Base-by-base conservation (phyloP, 2,888 invertebrate species). In the Microdon myrmicae region DNA sequence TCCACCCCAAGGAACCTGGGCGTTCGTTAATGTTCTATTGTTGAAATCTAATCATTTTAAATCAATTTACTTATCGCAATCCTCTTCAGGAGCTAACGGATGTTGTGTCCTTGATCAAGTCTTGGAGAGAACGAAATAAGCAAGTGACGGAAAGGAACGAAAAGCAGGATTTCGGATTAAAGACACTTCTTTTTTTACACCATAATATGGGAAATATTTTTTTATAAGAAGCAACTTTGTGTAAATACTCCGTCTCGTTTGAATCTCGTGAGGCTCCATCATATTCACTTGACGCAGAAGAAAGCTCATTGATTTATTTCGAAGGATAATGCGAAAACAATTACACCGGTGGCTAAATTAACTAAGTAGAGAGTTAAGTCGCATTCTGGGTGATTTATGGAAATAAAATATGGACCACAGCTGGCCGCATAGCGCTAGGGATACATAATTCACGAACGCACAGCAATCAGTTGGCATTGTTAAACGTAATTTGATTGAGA, bases 21-120 rank as follows among this genome's bases (percentile, higher is more conserved):
- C 34, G 64, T 38, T 58, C 56, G 58, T 64, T 64, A 64, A 58
- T 47, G 38, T 13, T 34, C 56, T 35, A 58, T 64, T 64, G 64
- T 64, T 56, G 38, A 38, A 47, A 28, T 51, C 51, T 64, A 56
- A 64, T 64, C 41, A 64, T 47, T 58, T 64, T 60, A 53, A 64
- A 64, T 58, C 64, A 58, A 47, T 64, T 53, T 53, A 25, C 38
- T 60, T 43, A 54, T 48, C 29, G 41, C 45, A 45, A 41, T 49
- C 47, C 59, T 43, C 48, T 53, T 41, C 22, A 8, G 4, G 3
- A 10, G 5, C 44, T 35, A 37, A 28, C 9, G 44, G 28, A 3
- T 20, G n/a, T 35, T 13, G 26, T 7, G 22, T 23, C 8, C 14
- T 7, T 13, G n/a, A 16, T 4, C 8, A 32, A 23, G 20, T 34